Evolutionary conservation across 2,797 vertebrate species (phyloP).

Genomic region (Gambusia yucatana): DNA sequence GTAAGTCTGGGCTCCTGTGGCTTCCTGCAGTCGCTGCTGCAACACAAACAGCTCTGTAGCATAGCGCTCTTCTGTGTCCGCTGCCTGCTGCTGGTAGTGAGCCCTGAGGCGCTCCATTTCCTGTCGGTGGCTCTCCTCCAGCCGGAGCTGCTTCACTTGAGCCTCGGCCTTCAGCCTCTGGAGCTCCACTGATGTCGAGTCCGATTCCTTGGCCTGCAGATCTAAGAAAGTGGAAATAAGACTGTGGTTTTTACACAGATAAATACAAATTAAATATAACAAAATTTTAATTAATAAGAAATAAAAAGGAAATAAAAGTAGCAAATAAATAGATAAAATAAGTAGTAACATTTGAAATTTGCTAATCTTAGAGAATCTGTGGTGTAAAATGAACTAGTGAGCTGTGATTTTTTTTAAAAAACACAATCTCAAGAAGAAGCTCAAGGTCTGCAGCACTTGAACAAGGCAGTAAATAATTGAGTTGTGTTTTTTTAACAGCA

Average conservation of each 20-base stretch:
- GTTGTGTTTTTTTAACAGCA: not conserved
- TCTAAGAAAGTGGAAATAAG: constrained; percentile 43
- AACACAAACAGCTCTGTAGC: constrained; percentile 80
- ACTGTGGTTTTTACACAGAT: constrained; percentile 19
- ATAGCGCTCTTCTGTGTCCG: constrained; percentile 84
- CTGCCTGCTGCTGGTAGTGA: constrained; percentile 85
- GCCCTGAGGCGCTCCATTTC: constrained; percentile 83
- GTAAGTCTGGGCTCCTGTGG: constrained; percentile 58
- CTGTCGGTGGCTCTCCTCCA: constrained; percentile 83
- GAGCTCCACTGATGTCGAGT: constrained; percentile 53
- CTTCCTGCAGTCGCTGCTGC: constrained; percentile 80
- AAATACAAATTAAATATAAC: constrained; percentile 23
- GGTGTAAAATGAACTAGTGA: not conserved
- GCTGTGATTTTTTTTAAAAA: not conserved
- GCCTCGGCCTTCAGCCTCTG: constrained; percentile 77
- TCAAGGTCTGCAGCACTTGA: not conserved
- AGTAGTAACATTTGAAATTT: not conserved
- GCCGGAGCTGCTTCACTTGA: constrained; percentile 73
- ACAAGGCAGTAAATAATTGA: not conserved
- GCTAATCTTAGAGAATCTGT: not conserved
- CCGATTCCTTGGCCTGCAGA: constrained; percentile 30
- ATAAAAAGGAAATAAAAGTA: not conserved
- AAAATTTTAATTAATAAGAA: not conserved
- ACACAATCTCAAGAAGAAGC: not conserved
- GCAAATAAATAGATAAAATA: not conserved